Percentiles rank a stretch among this genome's conserved stretches.
Evolutionary conservation across 2,888 invertebrate genomes (phyloP).

Genomic region (Hedya salicella): DNA sequence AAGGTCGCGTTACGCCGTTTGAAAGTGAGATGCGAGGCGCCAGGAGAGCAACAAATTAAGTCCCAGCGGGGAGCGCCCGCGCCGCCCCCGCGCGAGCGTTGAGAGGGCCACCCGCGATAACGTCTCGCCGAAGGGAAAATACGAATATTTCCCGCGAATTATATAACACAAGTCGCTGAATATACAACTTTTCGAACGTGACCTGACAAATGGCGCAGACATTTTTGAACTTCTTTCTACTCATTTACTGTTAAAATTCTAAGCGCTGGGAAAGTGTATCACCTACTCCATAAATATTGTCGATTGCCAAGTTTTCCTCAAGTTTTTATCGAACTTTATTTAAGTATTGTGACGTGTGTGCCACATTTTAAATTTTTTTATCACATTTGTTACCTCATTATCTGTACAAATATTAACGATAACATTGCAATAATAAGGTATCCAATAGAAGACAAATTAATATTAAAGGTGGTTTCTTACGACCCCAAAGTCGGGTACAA

Average conservation of each 20-base stretch:
- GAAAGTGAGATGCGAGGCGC: slow-evolving; percentile 84
- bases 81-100: slow-evolving; percentile 55
- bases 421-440: too few species aligned
- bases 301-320: too few species aligned
- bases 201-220: slow-evolving; percentile 70
- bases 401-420: too few species aligned
- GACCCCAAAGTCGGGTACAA: too few species aligned
- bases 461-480: too few species aligned
- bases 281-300: too few species aligned
- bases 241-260: not conserved
- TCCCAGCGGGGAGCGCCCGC: slow-evolving; percentile 78
- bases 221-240: slow-evolving; percentile 67
- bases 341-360: too few species aligned
- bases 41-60: slow-evolving; percentile 85
- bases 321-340: too few species aligned
- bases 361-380: too few species aligned
- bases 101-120: slow-evolving; percentile 78
- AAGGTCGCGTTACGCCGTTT: slow-evolving; percentile 83
- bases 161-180: slow-evolving; percentile 76
- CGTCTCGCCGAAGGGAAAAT: slow-evolving; percentile 80
- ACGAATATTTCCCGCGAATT: slow-evolving; percentile 81
- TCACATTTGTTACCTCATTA: too few species aligned
- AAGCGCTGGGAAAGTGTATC: not conserved
- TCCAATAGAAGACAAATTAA: too few species aligned
- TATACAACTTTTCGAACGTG: slow-evolving; percentile 75